Evolutionary conservation across 2,797 vertebrate genomes (phyloP), one percentile per base, ranked within the genome.

Genomic region (Sebastes steindachneri): DNA sequence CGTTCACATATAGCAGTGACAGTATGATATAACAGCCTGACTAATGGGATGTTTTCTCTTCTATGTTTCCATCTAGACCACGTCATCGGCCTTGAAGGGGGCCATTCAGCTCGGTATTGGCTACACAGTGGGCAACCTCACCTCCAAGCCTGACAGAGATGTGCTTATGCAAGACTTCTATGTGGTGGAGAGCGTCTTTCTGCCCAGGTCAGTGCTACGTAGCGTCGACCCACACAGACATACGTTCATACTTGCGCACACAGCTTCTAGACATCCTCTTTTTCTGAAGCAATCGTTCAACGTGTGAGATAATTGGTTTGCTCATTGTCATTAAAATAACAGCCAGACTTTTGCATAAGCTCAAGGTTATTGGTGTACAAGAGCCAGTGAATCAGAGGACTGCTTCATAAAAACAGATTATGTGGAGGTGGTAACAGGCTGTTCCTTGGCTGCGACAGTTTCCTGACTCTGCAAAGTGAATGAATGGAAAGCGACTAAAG

Each of bases 131-230:
- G 98, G 98, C 54, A 99, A 98, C 87, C 97, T 99, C 89, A 98
- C 97, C 73, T 99, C 98, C 84, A 99, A 99, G 92, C 97, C 98
- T 0, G 98, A 99, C 93, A 96, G 98, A 95, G 98, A 99, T 90
- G 98, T 99, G 77, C 97, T 99, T 91, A 99, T 99, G 98, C 98
- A 99, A 94, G 98, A 99, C 88, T 99, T 99, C 93, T 99, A 99
- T 45, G 98, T 99, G 85, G 98, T 99, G 91, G 98, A 99, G 94
- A 99, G 98, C 51, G 98, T 99, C 59, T 99, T 99, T 91, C 95
- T 99, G 69, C 98, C 98, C 62, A 99, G 98, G 98, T 99, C 95
- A 95, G 96, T 78, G 55, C 55, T 51, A 5, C 4, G 4, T 19
- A 33, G 23, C 4, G 21, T 62, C 53, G 37, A 7, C 57, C 45